Base-by-base conservation (phyloP, 2,888 invertebrate genomes). In the Hirudinaria manillensis region DNA sequence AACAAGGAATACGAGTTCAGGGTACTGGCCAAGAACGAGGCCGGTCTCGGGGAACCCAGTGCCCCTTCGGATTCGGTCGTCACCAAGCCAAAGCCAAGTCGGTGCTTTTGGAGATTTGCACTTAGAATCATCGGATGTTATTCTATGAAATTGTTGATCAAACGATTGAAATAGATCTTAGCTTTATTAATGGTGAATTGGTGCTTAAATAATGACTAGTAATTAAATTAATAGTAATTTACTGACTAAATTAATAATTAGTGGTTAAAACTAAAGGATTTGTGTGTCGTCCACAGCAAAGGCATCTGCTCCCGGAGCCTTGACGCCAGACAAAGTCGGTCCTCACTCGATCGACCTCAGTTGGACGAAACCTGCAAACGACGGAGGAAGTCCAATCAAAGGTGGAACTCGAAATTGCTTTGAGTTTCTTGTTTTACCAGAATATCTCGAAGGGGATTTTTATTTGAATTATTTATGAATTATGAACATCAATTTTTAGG, bases 1-100 rank as follows among this genome's bases (percentile, higher is more conserved):
- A 94, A 94, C 3, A 92, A 91, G 83, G 95, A 95, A 84, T 99
- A 98, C 85, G 98, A 99, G 86, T 99, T 99, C 89, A 90, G 99
- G 70, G 83, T 86, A 0, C 75, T 80, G 74, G 99, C 98, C 0
- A 97, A 97, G 88, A 99, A 99, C 87, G 93, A 93, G 0, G 99
- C 99, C 61, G 99, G 99, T 27, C 91, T 93, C 85, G 93, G 97
- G 86, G 94, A 94, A 84, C 95, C 97, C 79, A 94, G 94, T 66
- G 89, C 89, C 76, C 89, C 91, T 34, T 93, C 95, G 0, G 87
- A 89, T 77, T 89, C 90, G 81, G 93, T 96, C 87, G 90, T 91
- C 82, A 89, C 96, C 68, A 93, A 93, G 85, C 93, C 94, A 77
- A 93, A 93, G 81, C 84, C 81, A 78, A 81, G 85, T 84, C 34